Conservation (phyloP, 2,797 vertebrate species). For the Pempheris klunzingeri region DNA sequence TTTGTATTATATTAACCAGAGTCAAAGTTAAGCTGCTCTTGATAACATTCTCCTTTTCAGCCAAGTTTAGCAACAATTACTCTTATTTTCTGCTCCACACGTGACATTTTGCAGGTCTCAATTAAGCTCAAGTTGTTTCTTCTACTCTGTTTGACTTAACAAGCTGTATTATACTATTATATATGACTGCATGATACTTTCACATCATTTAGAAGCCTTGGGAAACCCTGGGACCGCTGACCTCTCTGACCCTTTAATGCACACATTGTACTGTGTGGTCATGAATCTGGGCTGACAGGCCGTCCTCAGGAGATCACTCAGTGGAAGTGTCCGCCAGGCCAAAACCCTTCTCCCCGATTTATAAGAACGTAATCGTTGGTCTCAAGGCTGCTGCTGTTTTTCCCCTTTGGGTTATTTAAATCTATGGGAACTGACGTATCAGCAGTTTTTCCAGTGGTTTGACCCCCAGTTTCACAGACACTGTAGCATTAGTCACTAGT, state of each 20-base stretch:
- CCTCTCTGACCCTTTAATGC: constrained; percentile 39
- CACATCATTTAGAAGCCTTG: constrained; percentile 16
- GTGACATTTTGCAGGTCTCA: neutral
- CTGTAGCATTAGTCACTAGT: neutral
- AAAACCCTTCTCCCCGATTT: constrained; percentile 40
- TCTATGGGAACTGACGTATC: constrained; percentile 67
- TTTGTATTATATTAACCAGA: no score
- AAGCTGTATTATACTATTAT: neutral
- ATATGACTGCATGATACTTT: no score
- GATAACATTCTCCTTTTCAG: no score
- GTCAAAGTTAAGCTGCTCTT: no score
- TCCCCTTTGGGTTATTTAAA: constrained; percentile 38
- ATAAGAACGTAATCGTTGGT: constrained; percentile 49
- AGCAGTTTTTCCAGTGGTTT: constrained; percentile 45
- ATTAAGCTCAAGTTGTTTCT: neutral
- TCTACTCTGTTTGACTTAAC: neutral
- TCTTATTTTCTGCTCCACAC: no score
- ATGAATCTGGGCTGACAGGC: constrained; percentile 49
- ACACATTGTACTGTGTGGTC: constrained; percentile 21
- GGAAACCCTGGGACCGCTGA: constrained; percentile 30
- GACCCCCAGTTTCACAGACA: neutral
- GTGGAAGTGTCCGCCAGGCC: constrained; percentile 9
- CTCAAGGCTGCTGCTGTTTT: constrained; percentile 20
- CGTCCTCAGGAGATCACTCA: constrained; percentile 35
- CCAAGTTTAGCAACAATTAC: neutral